These are phyloP conservation scores for Scaptomyza tumidula DNA, from an alignment of 2,888 invertebrate species.

Conservation along the genomic window DNA sequence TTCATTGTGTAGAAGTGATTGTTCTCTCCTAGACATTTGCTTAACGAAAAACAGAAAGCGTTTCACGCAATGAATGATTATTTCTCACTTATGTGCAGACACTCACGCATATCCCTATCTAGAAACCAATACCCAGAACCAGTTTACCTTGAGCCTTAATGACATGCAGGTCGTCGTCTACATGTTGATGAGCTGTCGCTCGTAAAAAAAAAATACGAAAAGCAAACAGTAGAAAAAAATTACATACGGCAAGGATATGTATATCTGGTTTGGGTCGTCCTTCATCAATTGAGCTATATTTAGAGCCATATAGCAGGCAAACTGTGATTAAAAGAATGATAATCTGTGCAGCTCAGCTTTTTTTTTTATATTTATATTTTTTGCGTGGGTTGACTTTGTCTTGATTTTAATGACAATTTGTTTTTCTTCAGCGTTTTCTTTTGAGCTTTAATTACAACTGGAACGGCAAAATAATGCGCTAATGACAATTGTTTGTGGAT, in stretches of 20 bases:
- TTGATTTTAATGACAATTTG: constrained; percentile 33
- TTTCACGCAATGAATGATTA: constrained; percentile 55
- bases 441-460: constrained; percentile 62
- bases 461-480: constrained; percentile 4
- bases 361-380: constrained; percentile 28
- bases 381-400: constrained; percentile 11
- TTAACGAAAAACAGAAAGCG: constrained; percentile 10
- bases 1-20: constrained; percentile 33
- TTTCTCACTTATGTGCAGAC: constrained; percentile 47
- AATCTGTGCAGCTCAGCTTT: constrained; percentile 34
- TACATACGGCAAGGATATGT: constrained; percentile 33
- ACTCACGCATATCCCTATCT: constrained; percentile 10
- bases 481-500: constrained; percentile 34
- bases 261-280: constrained; percentile 9
- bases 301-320: constrained; percentile 33
- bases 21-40: constrained; percentile 28
- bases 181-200: constrained; percentile 58
- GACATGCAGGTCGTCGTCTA: constrained; percentile 70
- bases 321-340: constrained; percentile 69
- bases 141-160: constrained; percentile 53
- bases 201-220: constrained; percentile 26
- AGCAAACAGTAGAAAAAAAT: constrained; percentile 3
- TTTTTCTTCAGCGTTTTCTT: constrained; percentile 52
- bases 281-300: constrained; percentile 46
- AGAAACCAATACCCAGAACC: constrained; percentile 40